Percentiles rank a stretch among this genome's conserved stretches.
Evolutionary conservation across 2,888 invertebrate species (phyloP).

Genomic region (Norana najaformis): DNA sequence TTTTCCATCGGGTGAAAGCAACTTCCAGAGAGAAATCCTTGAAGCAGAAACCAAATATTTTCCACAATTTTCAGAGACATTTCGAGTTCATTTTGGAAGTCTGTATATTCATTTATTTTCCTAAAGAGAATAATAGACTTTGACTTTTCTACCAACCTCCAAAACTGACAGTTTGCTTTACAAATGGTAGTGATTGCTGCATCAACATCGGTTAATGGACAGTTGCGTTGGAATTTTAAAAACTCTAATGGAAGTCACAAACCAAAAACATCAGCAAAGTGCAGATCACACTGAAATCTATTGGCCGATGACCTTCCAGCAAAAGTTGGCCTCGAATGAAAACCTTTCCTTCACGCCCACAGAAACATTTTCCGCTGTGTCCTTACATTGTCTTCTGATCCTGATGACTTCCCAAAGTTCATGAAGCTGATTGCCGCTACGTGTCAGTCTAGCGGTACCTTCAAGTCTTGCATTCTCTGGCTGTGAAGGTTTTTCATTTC

Average conservation of each 20-base stretch:
- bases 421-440: background rate
- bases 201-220: background rate
- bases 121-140: background rate
- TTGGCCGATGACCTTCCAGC: background rate
- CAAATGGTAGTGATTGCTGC: background rate
- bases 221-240: background rate
- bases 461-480: slow-evolving; percentile 1
- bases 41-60: too few species aligned
- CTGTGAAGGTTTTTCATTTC: slow-evolving; percentile 6
- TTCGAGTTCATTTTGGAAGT: background rate
- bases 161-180: background rate
- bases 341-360: background rate
- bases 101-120: background rate
- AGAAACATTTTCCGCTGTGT: slow-evolving; percentile 2
- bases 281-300: background rate
- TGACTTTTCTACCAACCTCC: background rate
- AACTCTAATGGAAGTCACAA: background rate
- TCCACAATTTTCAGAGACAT: slow-evolving; percentile 13
- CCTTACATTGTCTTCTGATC: background rate
- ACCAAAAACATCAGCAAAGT: background rate
- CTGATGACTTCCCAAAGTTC: background rate
- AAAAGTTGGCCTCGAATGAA: background rate
- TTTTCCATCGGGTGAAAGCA: too few species aligned
- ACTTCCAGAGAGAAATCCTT: too few species aligned
- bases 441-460: background rate